Evolutionary conservation across 2,888 invertebrate species (phyloP).

Genomic region (Dermolepida albohirtum): DNA sequence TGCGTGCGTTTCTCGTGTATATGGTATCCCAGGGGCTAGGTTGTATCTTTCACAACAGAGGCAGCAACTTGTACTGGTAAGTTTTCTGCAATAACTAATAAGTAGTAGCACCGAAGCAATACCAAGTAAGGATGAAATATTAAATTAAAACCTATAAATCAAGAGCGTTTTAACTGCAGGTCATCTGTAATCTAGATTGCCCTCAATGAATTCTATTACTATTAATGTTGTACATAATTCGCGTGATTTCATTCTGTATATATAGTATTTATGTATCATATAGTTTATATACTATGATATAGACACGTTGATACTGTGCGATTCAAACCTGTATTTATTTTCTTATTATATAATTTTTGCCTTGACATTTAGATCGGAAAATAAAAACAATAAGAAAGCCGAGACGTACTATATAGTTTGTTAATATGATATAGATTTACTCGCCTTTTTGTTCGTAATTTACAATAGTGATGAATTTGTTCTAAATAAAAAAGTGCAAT

Average conservation of each 20-base stretch:
- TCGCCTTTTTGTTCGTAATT: too few relatives aligned
- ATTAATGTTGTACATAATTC: conserved; percentile 13
- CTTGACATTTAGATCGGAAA: conserved; percentile 40
- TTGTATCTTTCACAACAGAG: conserved; percentile 1
- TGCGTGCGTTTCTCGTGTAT: too few relatives aligned
- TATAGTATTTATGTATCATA: background rate
- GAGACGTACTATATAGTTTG: conserved; percentile 7
- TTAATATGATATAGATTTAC: background rate
- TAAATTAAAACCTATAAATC: conserved; percentile 45
- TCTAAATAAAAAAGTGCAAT: too few relatives aligned
- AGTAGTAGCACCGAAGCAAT: conserved; percentile 42
- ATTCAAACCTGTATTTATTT: conserved; percentile 36
- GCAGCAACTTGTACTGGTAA: background rate
- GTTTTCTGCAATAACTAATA: background rate
- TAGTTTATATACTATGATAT: too few relatives aligned
- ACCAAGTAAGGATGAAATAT: conserved; percentile 47
- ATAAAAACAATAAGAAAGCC: conserved; percentile 38
- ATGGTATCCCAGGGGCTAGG: too few relatives aligned
- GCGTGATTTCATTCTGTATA: conserved; percentile 20
- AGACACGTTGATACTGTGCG: conserved; percentile 9
- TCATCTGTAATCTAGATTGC: conserved; percentile 36
- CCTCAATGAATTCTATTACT: conserved; percentile 41
- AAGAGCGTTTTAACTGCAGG: conserved; percentile 37
- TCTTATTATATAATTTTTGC: conserved; percentile 40
- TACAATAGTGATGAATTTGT: too few relatives aligned